These are phyloP conservation scores for Drosophila leontia DNA, from an alignment of 1,140 invertebrate genomes.

Conservation along the genomic window DNA sequence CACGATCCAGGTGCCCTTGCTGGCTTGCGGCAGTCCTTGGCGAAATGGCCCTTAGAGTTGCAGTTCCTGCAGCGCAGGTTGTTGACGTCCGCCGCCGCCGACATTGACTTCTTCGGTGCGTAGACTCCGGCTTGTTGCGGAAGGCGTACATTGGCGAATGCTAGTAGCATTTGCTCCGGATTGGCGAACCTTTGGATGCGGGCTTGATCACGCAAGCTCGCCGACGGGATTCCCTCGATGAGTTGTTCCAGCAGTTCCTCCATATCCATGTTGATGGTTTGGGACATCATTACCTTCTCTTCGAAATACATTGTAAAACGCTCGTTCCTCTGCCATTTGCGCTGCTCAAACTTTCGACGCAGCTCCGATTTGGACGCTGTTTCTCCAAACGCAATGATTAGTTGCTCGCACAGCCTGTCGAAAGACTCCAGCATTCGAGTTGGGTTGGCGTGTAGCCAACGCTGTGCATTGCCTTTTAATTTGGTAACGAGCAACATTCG, in stretches of 20 bases:
- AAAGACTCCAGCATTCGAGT: too few relatives aligned
- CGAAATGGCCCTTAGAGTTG: constrained; percentile 14
- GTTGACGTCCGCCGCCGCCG: too few relatives aligned
- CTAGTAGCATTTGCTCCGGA: neutral
- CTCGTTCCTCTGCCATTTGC: too few relatives aligned
- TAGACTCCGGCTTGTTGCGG: neutral
- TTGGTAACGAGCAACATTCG: too few relatives aligned
- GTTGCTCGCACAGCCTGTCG: too few relatives aligned
- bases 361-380: too few relatives aligned
- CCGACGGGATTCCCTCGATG: neutral
- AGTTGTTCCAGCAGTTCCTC: neutral
- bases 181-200: neutral
- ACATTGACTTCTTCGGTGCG: neutral
- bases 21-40: constrained; percentile 11
- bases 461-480: too few relatives aligned
- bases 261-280: neutral
- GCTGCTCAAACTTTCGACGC: too few relatives aligned
- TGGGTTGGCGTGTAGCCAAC: too few relatives aligned
- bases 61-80: constrained; percentile 8
- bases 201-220: neutral
- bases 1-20: constrained; percentile 1
- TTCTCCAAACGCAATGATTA: too few relatives aligned
- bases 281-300: neutral
- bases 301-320: too few relatives aligned
- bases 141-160: neutral